Conservation (phyloP, 2,113 vertebrate species). For the Cygnus atratus region DNA sequence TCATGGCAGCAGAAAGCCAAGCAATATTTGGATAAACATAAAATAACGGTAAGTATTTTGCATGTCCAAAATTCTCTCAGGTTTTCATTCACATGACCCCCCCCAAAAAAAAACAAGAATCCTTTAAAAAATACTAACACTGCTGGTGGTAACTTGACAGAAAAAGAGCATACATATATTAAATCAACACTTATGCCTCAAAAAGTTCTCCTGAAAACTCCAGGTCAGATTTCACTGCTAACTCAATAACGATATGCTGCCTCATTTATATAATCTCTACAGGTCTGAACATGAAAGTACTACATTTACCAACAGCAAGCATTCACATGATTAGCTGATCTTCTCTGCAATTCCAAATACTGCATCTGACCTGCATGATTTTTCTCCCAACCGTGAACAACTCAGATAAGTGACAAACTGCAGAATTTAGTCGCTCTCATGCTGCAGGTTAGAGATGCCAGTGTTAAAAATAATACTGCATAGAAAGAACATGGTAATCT, state of each 20-base stretch:
- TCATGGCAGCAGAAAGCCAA: neutral
- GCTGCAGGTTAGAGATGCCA: slow-evolving; percentile 3
- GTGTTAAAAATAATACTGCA: neutral
- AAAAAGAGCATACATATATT: neutral
- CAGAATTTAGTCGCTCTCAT: neutral
- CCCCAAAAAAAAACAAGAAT: neutral
- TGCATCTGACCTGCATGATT: neutral
- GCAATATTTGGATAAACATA: neutral
- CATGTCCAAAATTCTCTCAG: neutral
- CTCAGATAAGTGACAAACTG: slow-evolving; percentile 2
- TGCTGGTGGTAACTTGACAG: neutral
- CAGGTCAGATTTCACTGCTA: neutral
- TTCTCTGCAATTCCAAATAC: neutral
- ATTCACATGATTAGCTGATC: neutral
- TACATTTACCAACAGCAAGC: neutral
- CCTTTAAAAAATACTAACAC: neutral
- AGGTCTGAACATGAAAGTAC: neutral
- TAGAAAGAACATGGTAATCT: neutral
- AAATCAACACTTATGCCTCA: neutral
- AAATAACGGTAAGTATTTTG: neutral
- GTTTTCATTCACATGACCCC: neutral
- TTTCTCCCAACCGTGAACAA: neutral
- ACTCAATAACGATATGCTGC: neutral
- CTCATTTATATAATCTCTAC: neutral
- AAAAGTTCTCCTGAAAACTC: neutral